Evolutionary conservation across 2,888 invertebrate species (phyloP).

Genomic region (Strigamia transsilvanica): DNA sequence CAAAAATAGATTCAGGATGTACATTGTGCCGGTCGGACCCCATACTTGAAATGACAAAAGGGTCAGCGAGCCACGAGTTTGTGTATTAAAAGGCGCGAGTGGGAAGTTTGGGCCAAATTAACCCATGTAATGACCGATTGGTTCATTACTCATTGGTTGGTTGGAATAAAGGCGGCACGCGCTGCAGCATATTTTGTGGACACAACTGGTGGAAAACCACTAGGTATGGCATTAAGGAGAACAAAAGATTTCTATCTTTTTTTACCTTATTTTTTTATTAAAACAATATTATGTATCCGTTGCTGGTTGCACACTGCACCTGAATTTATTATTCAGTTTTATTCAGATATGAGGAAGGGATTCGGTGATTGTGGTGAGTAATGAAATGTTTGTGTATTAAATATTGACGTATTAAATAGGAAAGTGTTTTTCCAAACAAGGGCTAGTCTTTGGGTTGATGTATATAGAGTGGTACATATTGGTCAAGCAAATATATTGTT

Average conservation of each 20-base stretch:
- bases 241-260: neutral
- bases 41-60: slow-evolving; percentile 4
- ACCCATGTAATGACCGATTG: slow-evolving; percentile 23
- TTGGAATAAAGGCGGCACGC: slow-evolving; percentile 9
- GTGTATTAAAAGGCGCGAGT: slow-evolving; percentile 12
- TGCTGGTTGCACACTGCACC: neutral
- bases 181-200: neutral
- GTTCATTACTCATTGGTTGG: neutral
- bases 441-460: neutral
- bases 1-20: neutral
- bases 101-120: neutral
- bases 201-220: slow-evolving; percentile 19
- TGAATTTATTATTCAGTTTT: neutral
- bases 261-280: neutral
- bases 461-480: slow-evolving; percentile 39
- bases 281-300: neutral
- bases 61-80: slow-evolving; percentile 18
- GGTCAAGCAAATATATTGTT: slow-evolving; percentile 40
- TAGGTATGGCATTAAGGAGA: neutral
- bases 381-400: slow-evolving; percentile 37
- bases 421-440: slow-evolving; percentile 44
- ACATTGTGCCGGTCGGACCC: neutral
- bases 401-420: slow-evolving; percentile 39
- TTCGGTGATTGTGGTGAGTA: slow-evolving; percentile 13
- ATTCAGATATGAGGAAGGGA: neutral